Base-by-base conservation (phyloP, 1,140 invertebrate genomes). In the Drosophila dunni region DNA sequence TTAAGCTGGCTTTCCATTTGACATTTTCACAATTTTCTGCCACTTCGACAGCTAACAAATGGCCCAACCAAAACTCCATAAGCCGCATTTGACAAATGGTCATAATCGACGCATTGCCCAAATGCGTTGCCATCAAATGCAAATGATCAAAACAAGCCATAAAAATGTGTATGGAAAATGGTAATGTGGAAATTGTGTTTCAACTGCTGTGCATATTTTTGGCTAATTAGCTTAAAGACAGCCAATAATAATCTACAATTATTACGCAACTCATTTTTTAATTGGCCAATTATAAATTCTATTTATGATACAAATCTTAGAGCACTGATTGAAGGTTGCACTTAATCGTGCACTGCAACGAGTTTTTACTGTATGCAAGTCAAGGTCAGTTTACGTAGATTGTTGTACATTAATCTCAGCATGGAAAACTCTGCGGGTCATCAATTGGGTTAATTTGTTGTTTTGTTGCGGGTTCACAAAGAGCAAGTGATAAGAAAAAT, bases 61-160 rank as follows among this genome's bases (percentile, higher is more conserved):
- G 46, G 11, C n/a, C 56, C 24, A 4, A 29, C 24, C 2, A 54
- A 44, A 24, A 20, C 17, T 20, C 38, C 20, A 38, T 48, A 70
- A 63, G 58, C 40, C 29, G 66, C 58, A 62, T 20, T 29, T 58
- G 69, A 72, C 60, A 71, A 71, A 64, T 64, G 66, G 38, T 61
- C 56, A 44, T 34, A 64, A 45, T 34, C 38, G 42, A 36, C 45
- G 45, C 33, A 29, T 29, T 53, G 50, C 38, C 9, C 46, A 53
- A 64, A 53, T 42, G 50, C 29, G 64, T 46, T 6, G 46, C 48
- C 50, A 69, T 62, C 63, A 46, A 67, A 58, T 42, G 54, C 44
- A 68, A 68, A 61, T 51, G 36, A 38, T 15, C 57, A 70, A 54
- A 50, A 20, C 10, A 56, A 48, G 53, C 17, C 3, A 29, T 29